Evolutionary conservation across 1,140 invertebrate species (phyloP), one percentile per base, ranked within the genome.

Genomic region (Cherax quadricarinatus): DNA sequence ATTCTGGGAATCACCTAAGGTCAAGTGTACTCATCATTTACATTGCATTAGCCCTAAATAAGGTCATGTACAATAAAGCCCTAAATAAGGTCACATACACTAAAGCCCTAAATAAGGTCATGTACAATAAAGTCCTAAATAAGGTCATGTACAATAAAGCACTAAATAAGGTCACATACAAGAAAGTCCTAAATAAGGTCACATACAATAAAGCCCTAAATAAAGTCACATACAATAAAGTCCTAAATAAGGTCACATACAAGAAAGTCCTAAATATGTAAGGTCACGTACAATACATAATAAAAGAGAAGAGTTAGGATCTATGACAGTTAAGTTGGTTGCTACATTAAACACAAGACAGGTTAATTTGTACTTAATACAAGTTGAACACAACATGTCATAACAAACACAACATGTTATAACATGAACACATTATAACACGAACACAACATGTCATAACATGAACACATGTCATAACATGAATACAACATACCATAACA

Each of bases 321-420:
- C 9, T 10, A 14, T 1, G 0, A 10, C 53, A 57, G 53, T 5
- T 14, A 9, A 57, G 14, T 9, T 57, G 53, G 53, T 57, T 57
- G 53, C 1, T 57, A 14, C 9, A 24, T 30, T 24, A 30, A 75
- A 75, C 24, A 75, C 30, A 7, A 21, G 30, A 75, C 70, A 75
- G 70, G 70, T 30, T 75, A 75, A 30, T 75, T 75, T 75, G 70
- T 75, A 75, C 70, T 75, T 75, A 75, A 75, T 75, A 30, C 70
- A 75, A 75, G 70, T 75, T 75, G 70, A 75, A 75, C 70, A 70
- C 30, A 41, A 41, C 30, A 2, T 41, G 30, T 41, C 30, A 41
- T 41, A 41, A 41, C 30, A 41, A 41, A 41, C 30, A 41, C 30
- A 0, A 41, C 30, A 41, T 2, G 2, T 41, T 2, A 41, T 41